Percentiles rank a stretch among this genome's conserved stretches.
Conservation (phyloP, 1,140 invertebrate species). For the Cryptotermes secundus region DNA sequence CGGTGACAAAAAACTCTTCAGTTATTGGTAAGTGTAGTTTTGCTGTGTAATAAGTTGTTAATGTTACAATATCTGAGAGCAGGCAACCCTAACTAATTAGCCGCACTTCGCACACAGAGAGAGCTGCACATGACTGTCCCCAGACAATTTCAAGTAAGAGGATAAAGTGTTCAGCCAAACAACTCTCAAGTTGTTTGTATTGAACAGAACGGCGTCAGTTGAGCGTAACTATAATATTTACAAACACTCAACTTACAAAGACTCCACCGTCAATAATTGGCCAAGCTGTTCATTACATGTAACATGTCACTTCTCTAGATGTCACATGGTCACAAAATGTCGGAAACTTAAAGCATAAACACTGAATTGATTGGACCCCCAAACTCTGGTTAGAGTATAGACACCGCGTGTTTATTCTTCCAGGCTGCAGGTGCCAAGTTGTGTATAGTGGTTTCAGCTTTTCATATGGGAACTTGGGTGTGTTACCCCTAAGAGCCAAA, state of each 20-base stretch:
- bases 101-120: not conserved
- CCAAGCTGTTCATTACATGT: not conserved
- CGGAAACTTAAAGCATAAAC: not conserved
- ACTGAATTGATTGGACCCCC: constrained; percentile 1
- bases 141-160: not conserved
- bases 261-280: not conserved
- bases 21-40: not conserved
- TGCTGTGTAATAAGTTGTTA: not conserved
- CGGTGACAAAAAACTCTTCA: no score
- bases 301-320: not conserved
- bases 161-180: not conserved
- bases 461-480: not conserved
- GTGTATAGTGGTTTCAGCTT: not conserved
- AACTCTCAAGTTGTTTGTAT: not conserved
- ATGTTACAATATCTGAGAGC: not conserved
- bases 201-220: not conserved
- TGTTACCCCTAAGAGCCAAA: not conserved
- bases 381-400: not conserved
- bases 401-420: not conserved
- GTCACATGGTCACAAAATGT: not conserved
- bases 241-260: not conserved
- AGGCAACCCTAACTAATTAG: not conserved
- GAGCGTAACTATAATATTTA: not conserved
- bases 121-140: not conserved
- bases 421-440: no score